Conservation (phyloP, 2,113 vertebrate genomes). For the Cynopterus brachyotis region DNA sequence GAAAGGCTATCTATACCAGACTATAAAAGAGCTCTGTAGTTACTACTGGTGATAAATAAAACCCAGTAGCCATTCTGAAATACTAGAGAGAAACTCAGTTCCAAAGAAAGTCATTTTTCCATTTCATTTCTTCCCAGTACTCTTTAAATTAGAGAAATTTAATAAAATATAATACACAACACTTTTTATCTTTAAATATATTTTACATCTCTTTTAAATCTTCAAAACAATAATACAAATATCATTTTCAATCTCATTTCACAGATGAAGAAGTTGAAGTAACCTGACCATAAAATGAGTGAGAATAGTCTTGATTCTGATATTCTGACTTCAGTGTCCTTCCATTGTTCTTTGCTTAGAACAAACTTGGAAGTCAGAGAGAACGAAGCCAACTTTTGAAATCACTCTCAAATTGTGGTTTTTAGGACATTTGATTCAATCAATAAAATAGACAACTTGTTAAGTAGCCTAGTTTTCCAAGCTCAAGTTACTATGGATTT, state of each 20-base stretch:
- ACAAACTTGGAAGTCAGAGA: background rate
- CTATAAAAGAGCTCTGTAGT: background rate
- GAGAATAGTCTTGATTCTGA: background rate
- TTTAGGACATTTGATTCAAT: background rate
- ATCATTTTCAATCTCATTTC: conserved; percentile 1
- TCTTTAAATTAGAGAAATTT: background rate
- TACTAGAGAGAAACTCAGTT: background rate
- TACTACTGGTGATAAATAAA: background rate
- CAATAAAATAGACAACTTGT: background rate
- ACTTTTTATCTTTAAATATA: background rate
- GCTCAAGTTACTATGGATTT: background rate
- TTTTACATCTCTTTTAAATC: background rate
- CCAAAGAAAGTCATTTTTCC: background rate
- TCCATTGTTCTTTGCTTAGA: background rate
- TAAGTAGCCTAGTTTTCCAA: background rate
- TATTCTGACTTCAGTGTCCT: background rate
- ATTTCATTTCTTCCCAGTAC: background rate
- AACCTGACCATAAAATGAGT: background rate
- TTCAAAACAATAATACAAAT: background rate
- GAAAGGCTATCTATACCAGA: background rate
- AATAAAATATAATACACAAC: background rate
- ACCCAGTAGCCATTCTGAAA: background rate
- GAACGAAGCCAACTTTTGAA: background rate
- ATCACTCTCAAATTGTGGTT: background rate
- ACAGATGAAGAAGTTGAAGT: background rate